A percentile compares a stretch with the other conserved stretches of the same genome.
These are phyloP conservation scores for Crematogaster levior DNA, from an alignment of 2,888 invertebrate genomes.

Conservation along the genomic window DNA sequence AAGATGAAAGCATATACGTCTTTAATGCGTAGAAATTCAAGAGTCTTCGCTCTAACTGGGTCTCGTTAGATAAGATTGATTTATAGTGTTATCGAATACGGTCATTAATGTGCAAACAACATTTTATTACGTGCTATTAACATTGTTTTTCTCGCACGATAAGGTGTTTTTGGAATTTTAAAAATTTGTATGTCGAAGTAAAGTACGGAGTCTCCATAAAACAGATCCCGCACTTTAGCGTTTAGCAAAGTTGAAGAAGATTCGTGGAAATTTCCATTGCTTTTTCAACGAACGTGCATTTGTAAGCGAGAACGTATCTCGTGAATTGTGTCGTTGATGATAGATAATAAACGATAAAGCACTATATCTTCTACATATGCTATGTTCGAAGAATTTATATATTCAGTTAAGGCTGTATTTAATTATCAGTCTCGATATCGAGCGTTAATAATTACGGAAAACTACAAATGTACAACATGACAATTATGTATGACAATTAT, in stretches of 20 bases:
- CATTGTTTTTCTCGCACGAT: not conserved
- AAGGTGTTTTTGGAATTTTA: not conserved
- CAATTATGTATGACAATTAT: too few relatives aligned
- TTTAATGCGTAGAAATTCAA: not conserved
- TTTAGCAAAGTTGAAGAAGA: conserved; percentile 2
- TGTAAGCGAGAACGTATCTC: conserved; percentile 12
- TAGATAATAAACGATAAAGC: conserved; percentile 52
- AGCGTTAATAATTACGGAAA: not conserved
- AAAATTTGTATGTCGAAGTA: not conserved
- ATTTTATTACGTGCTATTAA: conserved; percentile 15
- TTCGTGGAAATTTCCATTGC: conserved; percentile 45
- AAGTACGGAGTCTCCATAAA: not conserved
- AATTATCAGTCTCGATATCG: not conserved
- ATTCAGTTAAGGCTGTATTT: conserved; percentile 11
- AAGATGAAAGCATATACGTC: not conserved
- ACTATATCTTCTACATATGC: conserved; percentile 1
- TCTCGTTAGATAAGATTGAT: conserved; percentile 10
- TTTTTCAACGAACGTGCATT: not conserved
- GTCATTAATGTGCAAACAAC: not conserved
- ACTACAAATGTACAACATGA: not conserved
- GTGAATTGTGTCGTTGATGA: too few relatives aligned
- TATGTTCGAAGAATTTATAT: not conserved
- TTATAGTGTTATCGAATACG: not conserved
- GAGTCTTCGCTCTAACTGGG: not conserved
- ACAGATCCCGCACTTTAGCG: not conserved